phyloP scores from a whole-genome alignment of 2,888 invertebrate genomes.

The Campoplex nolae region DNA sequence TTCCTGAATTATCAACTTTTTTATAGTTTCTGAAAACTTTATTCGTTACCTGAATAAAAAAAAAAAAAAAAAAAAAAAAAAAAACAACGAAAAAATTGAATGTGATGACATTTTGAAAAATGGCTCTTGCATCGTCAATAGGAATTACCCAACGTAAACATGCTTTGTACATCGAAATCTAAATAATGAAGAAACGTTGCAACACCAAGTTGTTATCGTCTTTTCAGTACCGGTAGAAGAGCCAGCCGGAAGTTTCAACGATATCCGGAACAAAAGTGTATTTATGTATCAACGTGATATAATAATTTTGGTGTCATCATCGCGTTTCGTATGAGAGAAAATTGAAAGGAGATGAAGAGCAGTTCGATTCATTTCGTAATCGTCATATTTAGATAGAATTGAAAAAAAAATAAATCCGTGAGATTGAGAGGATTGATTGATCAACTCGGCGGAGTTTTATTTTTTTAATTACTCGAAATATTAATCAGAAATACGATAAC shows the following conservation, averaged over 20 bases:
- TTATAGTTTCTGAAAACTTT: no score
- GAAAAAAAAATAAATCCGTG: background rate
- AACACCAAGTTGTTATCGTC: background rate
- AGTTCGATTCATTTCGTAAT: background rate
- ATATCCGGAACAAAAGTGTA: background rate
- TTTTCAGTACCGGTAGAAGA: constrained; percentile 48
- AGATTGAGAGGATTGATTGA: background rate
- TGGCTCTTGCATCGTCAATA: background rate
- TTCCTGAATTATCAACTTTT: no score
- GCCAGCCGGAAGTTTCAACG: constrained; percentile 55
- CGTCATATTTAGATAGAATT: background rate
- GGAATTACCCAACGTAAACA: no score
- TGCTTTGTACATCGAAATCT: background rate
- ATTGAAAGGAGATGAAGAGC: background rate
- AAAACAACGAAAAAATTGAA: background rate
- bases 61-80: background rate
- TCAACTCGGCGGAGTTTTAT: background rate
- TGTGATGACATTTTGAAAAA: background rate
- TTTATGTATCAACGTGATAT: background rate
- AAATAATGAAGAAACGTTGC: background rate
- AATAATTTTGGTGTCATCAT: background rate
- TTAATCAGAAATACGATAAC: background rate
- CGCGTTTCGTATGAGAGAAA: background rate
- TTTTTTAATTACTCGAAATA: background rate
- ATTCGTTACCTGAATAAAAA: background rate